phyloP scores from a whole-genome alignment of 2,797 vertebrate species.

The Rhinoraja longicauda region DNA sequence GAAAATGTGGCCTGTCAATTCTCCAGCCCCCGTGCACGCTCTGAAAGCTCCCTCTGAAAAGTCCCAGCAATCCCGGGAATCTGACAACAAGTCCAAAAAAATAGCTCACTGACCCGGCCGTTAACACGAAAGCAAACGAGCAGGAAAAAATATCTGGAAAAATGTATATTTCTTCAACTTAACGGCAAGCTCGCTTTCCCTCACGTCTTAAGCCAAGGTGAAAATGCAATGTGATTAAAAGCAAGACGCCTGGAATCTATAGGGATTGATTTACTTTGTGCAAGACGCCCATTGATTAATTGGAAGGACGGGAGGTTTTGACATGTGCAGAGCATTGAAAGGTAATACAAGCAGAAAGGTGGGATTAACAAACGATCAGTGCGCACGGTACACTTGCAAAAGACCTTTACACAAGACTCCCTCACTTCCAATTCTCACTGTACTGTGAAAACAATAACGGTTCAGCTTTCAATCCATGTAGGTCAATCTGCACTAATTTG shows the following conservation, averaged over 20 bases:
- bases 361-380: neutral
- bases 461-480: neutral
- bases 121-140: too few species aligned
- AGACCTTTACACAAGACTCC: neutral
- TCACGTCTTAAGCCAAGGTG: neutral
- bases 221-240: neutral
- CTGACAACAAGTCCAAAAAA: too few species aligned
- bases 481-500: neutral
- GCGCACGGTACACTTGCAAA: neutral
- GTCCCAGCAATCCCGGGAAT: too few species aligned
- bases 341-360: neutral
- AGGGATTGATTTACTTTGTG: neutral
- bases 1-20: too few species aligned
- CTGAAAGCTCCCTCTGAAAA: too few species aligned
- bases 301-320: neutral
- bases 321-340: neutral
- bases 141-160: neutral
- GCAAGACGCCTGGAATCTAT: neutral
- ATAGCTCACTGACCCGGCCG: too few species aligned
- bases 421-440: neutral
- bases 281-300: conserved; percentile 12
- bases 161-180: neutral
- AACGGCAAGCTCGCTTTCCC: neutral
- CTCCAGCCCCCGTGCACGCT: too few species aligned
- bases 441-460: neutral